phyloP scores from a whole-genome alignment of 2,888 invertebrate species.

The Luperina nickerlii region DNA sequence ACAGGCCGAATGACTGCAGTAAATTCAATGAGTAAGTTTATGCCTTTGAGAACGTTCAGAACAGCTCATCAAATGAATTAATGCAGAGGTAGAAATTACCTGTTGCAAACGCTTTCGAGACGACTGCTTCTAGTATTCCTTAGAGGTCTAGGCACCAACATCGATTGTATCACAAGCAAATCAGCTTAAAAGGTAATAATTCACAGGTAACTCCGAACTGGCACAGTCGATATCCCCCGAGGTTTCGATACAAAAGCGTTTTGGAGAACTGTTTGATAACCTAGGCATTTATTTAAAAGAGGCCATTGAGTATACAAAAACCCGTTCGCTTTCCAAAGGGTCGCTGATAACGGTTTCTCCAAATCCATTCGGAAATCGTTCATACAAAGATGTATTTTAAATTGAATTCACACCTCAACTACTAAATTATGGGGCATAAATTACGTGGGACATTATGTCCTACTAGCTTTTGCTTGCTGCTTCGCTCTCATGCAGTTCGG shows the following conservation, averaged over 20 bases:
- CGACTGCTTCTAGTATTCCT: slow-evolving; percentile 6
- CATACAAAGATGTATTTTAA: slow-evolving; percentile 38
- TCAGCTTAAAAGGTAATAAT: slow-evolving; percentile 29
- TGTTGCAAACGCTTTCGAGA: slow-evolving; percentile 24
- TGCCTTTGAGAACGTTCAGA: background rate
- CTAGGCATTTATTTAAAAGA: slow-evolving; percentile 39
- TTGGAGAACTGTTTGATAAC: slow-evolving; percentile 37
- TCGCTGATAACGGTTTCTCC: slow-evolving; percentile 42
- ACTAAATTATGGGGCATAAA: slow-evolving; percentile 1
- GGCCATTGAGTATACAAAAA: slow-evolving; percentile 27
- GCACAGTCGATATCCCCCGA: slow-evolving; percentile 22
- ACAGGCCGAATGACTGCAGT: slow-evolving; percentile 11
- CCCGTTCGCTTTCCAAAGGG: slow-evolving; percentile 39
- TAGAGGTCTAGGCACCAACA: slow-evolving; percentile 17
- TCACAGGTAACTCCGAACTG: slow-evolving; percentile 28
- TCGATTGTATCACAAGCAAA: slow-evolving; percentile 9
- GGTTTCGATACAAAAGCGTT: slow-evolving; percentile 40
- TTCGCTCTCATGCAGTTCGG: background rate
- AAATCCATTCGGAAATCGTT: slow-evolving; percentile 18
- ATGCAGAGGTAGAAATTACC: background rate
- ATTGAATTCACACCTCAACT: slow-evolving; percentile 30
- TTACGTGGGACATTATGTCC: background rate
- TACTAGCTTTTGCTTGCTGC: background rate
- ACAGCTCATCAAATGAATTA: slow-evolving; percentile 20
- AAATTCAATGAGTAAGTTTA: slow-evolving; percentile 18